Evolutionary conservation across 2,797 vertebrate species (phyloP).

Genomic region (Taeniopygia guttata): DNA sequence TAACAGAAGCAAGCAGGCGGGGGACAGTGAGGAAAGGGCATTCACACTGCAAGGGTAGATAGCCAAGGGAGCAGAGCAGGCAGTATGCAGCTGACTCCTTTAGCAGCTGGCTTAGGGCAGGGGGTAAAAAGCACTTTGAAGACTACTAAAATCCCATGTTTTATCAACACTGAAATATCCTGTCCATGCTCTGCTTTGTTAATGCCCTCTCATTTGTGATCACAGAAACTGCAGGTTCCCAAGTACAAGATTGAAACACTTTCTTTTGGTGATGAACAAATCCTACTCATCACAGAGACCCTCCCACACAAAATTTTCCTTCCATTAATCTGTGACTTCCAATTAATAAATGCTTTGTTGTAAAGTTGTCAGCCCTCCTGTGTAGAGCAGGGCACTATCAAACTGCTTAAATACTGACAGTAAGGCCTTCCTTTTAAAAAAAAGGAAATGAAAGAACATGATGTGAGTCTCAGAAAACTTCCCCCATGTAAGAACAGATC

Average conservation of each 20-base stretch:
- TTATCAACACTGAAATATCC: not conserved
- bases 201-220: not conserved
- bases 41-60: not conserved
- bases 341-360: not conserved
- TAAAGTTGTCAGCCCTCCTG: not conserved
- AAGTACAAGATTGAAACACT: rapidly evolving
- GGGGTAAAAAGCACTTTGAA: not conserved
- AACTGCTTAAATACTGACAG: not conserved
- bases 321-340: not conserved
- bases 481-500: not conserved
- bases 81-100: not conserved
- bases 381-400: not conserved
- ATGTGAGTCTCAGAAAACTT: not conserved
- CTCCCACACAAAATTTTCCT: not conserved
- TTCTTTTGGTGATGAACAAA: not conserved
- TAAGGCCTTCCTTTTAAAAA: not conserved
- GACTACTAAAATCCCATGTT: not conserved
- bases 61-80: not conserved
- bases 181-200: not conserved
- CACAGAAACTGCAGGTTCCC: not conserved
- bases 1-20: not conserved
- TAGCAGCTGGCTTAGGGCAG: not conserved
- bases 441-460: not conserved
- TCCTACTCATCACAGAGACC: not conserved
- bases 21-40: not conserved